A percentile compares a stretch with the other conserved stretches of the same genome.
These are phyloP conservation scores for Scarus forsteni DNA, from an alignment of 2,797 vertebrate genomes.

Conservation along the genomic window DNA sequence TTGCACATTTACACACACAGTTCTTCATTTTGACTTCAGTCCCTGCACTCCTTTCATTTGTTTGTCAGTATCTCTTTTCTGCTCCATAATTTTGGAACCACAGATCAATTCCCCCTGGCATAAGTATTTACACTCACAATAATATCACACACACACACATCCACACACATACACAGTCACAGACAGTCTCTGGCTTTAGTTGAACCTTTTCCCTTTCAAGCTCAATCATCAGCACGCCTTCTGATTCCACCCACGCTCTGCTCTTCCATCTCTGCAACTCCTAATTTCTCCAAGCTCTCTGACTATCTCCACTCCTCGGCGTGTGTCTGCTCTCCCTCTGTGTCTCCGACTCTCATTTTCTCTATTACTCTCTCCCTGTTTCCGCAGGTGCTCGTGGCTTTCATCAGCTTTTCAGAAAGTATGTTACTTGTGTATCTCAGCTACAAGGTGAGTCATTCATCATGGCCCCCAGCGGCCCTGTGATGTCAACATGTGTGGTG, in stretches of 20 bases:
- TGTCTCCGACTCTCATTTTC: conserved; percentile 35
- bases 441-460: conserved; percentile 85
- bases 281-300: conserved; percentile 65
- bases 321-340: conserved; percentile 39
- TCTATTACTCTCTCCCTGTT: conserved; percentile 1
- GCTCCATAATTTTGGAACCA: neutral
- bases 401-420: conserved; percentile 90
- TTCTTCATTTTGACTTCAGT: neutral
- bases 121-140: conserved; percentile 16
- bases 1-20: conserved; percentile 1
- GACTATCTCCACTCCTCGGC: conserved; percentile 33
- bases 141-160: neutral
- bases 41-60: neutral
- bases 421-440: conserved; percentile 90
- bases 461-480: neutral
- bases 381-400: conserved; percentile 87
- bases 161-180: conserved; percentile 31
- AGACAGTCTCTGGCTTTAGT: conserved; percentile 59
- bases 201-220: conserved; percentile 69
- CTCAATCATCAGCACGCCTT: conserved; percentile 75
- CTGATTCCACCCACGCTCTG: conserved; percentile 76
- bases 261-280: conserved; percentile 63
- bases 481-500: conserved; percentile 17
- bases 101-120: conserved; percentile 15
- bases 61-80: conserved; percentile 11